Percentiles rank a stretch among this genome's conserved stretches.
Conservation (phyloP, 2,888 invertebrate species). For the Pseudococcus longispinus region DNA sequence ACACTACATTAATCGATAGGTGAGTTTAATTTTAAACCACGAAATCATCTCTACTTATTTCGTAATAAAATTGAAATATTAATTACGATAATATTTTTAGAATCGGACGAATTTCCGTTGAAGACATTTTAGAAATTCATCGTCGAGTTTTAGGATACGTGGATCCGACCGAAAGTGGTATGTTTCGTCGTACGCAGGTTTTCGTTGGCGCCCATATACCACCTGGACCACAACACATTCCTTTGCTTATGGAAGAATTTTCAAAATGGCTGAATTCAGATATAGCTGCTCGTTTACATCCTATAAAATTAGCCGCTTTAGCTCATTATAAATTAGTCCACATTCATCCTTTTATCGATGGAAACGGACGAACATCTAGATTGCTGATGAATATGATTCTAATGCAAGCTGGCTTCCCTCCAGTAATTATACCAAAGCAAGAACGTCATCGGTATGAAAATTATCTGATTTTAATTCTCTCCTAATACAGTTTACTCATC, state of each 20-base stretch:
- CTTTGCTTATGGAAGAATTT: slow-evolving; percentile 83
- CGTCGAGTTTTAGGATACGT: slow-evolving; percentile 91
- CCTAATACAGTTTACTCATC: not conserved
- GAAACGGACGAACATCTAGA: slow-evolving; percentile 94
- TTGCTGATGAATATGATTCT: slow-evolving; percentile 94
- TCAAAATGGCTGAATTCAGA: slow-evolving; percentile 93
- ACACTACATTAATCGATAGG: slow-evolving; percentile 78
- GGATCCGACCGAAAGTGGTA: slow-evolving; percentile 90
- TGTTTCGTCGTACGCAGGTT: slow-evolving; percentile 86
- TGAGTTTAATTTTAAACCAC: slow-evolving; percentile 60
- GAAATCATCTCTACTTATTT: not conserved
- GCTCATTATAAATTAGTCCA: slow-evolving; percentile 97
- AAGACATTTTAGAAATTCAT: slow-evolving; percentile 92
- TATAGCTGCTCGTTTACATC: slow-evolving; percentile 83
- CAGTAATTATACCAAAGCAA: slow-evolving; percentile 91
- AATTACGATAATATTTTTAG: slow-evolving; percentile 63
- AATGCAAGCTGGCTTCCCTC: slow-evolving; percentile 95
- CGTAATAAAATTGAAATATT: not conserved
- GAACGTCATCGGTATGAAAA: slow-evolving; percentile 68
- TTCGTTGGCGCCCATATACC: slow-evolving; percentile 96
- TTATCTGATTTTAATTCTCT: not conserved
- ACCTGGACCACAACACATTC: slow-evolving; percentile 83
- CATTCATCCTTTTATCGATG: slow-evolving; percentile 96
- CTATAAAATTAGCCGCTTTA: slow-evolving; percentile 90
- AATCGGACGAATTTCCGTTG: slow-evolving; percentile 78